Base-by-base conservation (phyloP, 1,140 invertebrate genomes). In the Coelopa frigida region DNA sequence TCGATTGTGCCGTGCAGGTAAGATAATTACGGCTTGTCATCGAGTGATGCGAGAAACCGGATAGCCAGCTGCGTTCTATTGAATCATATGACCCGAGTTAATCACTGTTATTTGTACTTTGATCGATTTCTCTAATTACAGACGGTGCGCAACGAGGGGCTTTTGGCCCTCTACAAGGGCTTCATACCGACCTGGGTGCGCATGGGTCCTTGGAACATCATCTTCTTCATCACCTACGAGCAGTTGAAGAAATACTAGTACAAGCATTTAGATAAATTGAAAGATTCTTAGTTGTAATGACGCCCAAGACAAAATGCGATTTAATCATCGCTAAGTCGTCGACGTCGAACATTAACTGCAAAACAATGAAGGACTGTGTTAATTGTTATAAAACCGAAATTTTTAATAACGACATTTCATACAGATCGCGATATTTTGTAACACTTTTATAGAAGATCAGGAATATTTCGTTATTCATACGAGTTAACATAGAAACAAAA, bases 181-280 rank as follows among this genome's bases (percentile, higher is more conserved):
- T 95, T 97, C 66, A 74, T 97, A 45, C 94, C 94, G 5, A 93
- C 91, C 5, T 97, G 90, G 84, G 77, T 94, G 44, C 77, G 93
- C 57, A 94, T 96, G 88, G 92, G 91, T 2, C 93, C 93, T 2
- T 97, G 92, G 93, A 96, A 95, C 74, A 87, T 96, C 38, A 94
- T 95, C 65, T 96, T 96, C 75, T 96, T 96, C 71, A 81, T 94
- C 55, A 89, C 87, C n/a, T 96, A 93, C 71, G 91, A 94, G 71
- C 89, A 94, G 68, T 73, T 95, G 22, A 88, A 89, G 61, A 71
- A 72, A 54, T 54, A 81, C 45, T 80, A 81, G 67, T 76, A 59
- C 18, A 32, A 8, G 15, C 12, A 36, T 6, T 36, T 10, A 14
- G 27, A 29, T n/a, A n/a, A n/a, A n/a, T n/a, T n/a, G n/a, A n/a